These are phyloP conservation scores for Pammene aurita DNA, from an alignment of 2,888 invertebrate genomes.

Conservation along the genomic window DNA sequence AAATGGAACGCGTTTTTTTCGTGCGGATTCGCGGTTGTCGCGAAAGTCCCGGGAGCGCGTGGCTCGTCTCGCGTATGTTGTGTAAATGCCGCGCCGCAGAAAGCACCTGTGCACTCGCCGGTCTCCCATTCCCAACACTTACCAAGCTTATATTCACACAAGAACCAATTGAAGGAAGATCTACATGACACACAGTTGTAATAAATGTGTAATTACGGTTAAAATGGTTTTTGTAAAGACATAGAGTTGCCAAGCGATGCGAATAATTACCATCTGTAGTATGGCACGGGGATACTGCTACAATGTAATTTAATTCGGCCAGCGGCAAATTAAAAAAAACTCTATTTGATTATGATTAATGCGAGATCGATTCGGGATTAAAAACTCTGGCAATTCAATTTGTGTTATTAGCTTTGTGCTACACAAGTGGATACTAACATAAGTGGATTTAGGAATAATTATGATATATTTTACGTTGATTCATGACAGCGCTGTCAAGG, in stretches of 20 bases:
- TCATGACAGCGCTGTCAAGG: conserved; percentile 48
- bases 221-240: not conserved
- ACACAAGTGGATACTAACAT: conserved; percentile 40
- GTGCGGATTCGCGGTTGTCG: conserved; percentile 19
- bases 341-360: conserved; percentile 57
- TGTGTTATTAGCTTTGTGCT: conserved; percentile 45
- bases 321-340: conserved; percentile 44
- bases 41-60: conserved; percentile 56
- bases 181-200: not conserved
- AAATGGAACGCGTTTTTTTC: conserved; percentile 28
- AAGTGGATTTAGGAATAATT: conserved; percentile 46
- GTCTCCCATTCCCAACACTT: conserved; percentile 14
- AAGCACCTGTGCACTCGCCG: conserved; percentile 63
- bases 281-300: conserved; percentile 57
- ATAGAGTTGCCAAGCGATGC: not conserved
- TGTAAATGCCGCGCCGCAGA: conserved; percentile 71
- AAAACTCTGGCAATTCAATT: conserved; percentile 43
- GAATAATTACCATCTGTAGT: conserved; percentile 41
- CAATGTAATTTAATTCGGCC: conserved; percentile 45
- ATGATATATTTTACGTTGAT: conserved; percentile 45
- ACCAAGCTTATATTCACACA: not conserved
- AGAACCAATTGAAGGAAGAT: not conserved
- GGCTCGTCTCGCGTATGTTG: conserved; percentile 70
- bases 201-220: not conserved
- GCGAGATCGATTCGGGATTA: conserved; percentile 48